A percentile compares a stretch with the other conserved stretches of the same genome.
These are phyloP conservation scores for Caenorhabditis macrosperma DNA, from an alignment of 2,888 invertebrate species.

Conservation along the genomic window DNA sequence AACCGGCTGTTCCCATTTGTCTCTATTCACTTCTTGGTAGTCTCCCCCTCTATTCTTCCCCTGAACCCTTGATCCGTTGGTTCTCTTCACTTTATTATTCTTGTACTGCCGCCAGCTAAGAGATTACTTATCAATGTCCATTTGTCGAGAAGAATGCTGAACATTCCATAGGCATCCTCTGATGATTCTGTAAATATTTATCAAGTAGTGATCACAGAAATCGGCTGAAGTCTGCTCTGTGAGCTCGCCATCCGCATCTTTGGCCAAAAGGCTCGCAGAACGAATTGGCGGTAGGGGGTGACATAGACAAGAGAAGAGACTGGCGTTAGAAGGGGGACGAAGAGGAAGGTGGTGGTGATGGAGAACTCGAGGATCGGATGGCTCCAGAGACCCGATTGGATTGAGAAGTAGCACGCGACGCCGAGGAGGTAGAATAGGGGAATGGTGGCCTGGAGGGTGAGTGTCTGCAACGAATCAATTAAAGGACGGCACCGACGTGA, in stretches of 20 bases:
- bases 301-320: conserved; percentile 50
- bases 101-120: too few species aligned
- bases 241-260: neutral
- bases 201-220: conserved; percentile 4
- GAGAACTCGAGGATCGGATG: conserved; percentile 54
- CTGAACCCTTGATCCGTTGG: too few species aligned
- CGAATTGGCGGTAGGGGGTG: conserved; percentile 48
- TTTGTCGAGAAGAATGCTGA: too few species aligned
- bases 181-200: too few species aligned
- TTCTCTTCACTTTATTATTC: too few species aligned
- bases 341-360: conserved; percentile 31
- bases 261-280: neutral
- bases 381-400: conserved; percentile 31
- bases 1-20: too few species aligned
- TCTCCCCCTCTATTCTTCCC: too few species aligned
- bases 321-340: conserved; percentile 53
- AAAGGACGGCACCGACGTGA: neutral
- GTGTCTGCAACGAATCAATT: conserved; percentile 31
- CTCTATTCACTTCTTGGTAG: too few species aligned
- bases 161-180: too few species aligned
- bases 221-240: neutral
- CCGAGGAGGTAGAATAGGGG: conserved; percentile 54
- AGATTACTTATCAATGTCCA: too few species aligned
- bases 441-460: conserved; percentile 44
- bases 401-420: conserved; percentile 43